Evolutionary conservation across 1,140 invertebrate species (phyloP), one percentile per base, ranked within the genome.

Genomic region (Drosophila bocqueti): DNA sequence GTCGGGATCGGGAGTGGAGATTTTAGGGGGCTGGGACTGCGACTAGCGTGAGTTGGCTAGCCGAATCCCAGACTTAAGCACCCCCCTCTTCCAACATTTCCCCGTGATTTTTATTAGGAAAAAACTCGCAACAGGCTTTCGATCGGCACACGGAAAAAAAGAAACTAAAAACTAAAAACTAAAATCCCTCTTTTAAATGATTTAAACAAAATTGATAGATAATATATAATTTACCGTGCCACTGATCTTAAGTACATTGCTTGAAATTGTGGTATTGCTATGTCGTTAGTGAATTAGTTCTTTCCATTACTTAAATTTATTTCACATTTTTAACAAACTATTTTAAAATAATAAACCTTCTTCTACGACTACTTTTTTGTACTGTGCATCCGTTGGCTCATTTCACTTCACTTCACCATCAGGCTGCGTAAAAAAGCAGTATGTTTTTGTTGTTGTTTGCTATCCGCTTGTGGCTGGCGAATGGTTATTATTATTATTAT

Each of bases 361-460:
- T 9, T 6, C 7, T 42, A 21, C 16, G 18, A 10, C 13, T 18
- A 42, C 21, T 29, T 60, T 45, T 8, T 18, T 63, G 34, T 36
- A 1, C 63, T 7, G 29, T 63, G 63, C 40, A 31, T 60, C 60
- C 49, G 31, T 57, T 76, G 59, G 74, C 45, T 78, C 66, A 79
- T 81, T 87, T 83, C 80, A 80, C 78, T 87, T 83, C 55, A 52
- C 73, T 46, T 46, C 46, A 26, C 24, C 61, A 72, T 61, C 67
- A 52, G 50, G 54, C 69, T 79, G 84, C 84, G 65, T 87, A 83
- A 84, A 87, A 87, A 89, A 84, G 76, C 69, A 89, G 38, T 84
- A 80, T 82, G 82, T 68, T 49, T n/a, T 40, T 36, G 11, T 52
- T 52, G 21, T 38, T 63, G 24, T 10, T 36, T 13, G 15, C 29